phyloP scores from a whole-genome alignment of 2,113 vertebrate species.

The Dryoscopus gambensis region DNA sequence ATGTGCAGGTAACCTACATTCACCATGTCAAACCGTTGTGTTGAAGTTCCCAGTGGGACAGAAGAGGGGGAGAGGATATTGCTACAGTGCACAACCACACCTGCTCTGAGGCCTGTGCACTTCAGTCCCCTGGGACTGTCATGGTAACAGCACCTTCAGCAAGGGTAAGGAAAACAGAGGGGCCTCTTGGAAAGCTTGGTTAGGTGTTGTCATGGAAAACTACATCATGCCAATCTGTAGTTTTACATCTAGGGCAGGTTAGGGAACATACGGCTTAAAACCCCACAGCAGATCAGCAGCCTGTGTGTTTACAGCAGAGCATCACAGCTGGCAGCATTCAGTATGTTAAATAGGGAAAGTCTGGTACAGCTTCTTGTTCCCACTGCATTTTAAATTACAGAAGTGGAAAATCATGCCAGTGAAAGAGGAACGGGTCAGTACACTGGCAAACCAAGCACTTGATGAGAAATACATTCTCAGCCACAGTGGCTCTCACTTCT shows the following conservation, averaged over 20 bases:
- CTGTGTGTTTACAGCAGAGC: not conserved
- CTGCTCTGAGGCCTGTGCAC: not conserved
- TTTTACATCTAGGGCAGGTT: not conserved
- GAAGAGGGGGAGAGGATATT: not conserved
- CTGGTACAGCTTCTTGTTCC: not conserved
- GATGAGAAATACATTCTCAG: not conserved
- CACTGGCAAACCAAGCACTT: not conserved
- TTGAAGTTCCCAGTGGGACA: not conserved
- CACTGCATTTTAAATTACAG: not conserved
- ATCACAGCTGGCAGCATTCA: not conserved
- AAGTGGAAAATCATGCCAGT: not conserved
- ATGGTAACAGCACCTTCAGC: not conserved
- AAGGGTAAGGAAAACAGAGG: not conserved
- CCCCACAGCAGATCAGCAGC: not conserved
- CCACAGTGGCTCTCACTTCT: accelerated
- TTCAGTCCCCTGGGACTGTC: not conserved
- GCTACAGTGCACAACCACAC: accelerated
- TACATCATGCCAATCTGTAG: accelerated
- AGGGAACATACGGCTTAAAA: not conserved
- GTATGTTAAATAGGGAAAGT: not conserved
- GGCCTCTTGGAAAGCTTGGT: not conserved
- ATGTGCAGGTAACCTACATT: not conserved
- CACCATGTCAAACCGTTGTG: accelerated
- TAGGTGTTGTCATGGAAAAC: not conserved
- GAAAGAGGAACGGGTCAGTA: not conserved